These are phyloP conservation scores for Bufotes viridis DNA, from an alignment of 2,797 vertebrate species.

Conservation along the genomic window DNA sequence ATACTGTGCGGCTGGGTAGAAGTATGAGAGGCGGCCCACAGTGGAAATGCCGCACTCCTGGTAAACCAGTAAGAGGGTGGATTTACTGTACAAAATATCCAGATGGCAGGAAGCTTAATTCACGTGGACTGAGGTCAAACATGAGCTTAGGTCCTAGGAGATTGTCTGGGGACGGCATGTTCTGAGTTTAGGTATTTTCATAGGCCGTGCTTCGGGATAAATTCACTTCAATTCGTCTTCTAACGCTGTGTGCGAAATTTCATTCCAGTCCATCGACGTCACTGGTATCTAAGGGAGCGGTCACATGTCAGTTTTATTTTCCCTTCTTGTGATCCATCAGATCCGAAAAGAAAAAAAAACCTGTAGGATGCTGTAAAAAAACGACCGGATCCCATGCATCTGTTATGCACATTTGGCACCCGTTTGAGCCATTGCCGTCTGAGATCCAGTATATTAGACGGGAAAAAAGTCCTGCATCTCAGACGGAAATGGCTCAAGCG, in stretches of 20 bases:
- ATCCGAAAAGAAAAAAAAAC: too few species aligned
- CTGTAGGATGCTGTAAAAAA: too few species aligned
- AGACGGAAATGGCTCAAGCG: too few species aligned
- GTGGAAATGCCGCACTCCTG: neutral
- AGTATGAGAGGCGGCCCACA: neutral
- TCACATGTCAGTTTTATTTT: too few species aligned
- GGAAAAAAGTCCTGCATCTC: too few species aligned
- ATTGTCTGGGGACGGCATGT: neutral
- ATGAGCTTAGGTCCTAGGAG: slow-evolving; percentile 20
- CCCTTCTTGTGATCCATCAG: too few species aligned
- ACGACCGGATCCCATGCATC: too few species aligned
- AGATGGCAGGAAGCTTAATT: slow-evolving; percentile 49
- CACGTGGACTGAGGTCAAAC: slow-evolving; percentile 25
- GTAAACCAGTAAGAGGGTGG: neutral
- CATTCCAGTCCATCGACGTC: neutral
- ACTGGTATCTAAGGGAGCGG: neutral
- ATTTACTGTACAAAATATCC: slow-evolving; percentile 10
- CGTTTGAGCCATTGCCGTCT: too few species aligned
- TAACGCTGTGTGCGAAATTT: neutral
- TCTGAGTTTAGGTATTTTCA: neutral
- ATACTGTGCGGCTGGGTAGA: neutral
- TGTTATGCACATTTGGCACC: too few species aligned
- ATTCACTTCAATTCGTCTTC: neutral
- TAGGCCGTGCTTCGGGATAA: neutral
- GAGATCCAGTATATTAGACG: too few species aligned